phyloP scores from a whole-genome alignment of 2,888 invertebrate genomes.

The Pammene fasciana region DNA sequence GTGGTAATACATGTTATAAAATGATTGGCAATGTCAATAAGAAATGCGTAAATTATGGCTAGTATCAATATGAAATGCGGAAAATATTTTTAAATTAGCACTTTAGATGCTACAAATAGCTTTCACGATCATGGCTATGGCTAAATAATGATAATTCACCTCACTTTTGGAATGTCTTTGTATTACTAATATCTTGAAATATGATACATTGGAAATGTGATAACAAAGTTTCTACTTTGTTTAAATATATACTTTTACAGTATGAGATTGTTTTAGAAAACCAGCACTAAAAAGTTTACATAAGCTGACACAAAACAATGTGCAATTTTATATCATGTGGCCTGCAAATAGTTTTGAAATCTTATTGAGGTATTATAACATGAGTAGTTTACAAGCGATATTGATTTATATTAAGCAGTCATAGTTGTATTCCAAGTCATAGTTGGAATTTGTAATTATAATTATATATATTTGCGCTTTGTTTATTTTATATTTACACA shows the following conservation, averaged over 20 bases:
- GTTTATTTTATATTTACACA: constrained; percentile 24
- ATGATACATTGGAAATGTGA: not conserved
- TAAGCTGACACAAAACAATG: too few relatives aligned
- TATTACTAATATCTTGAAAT: not conserved
- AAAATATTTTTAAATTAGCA: too few relatives aligned
- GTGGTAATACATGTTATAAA: not conserved
- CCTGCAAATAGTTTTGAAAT: too few relatives aligned
- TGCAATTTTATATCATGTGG: too few relatives aligned
- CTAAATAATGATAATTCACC: not conserved
- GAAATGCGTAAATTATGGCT: not conserved
- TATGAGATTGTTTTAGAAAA: too few relatives aligned
- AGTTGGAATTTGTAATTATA: constrained; percentile 13
- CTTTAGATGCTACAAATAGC: not conserved
- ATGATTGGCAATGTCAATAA: constrained; percentile 1
- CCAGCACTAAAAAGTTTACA: too few relatives aligned
- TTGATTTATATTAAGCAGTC: constrained; percentile 7
- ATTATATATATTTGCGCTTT: constrained; percentile 29
- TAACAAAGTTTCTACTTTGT: not conserved
- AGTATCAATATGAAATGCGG: too few relatives aligned
- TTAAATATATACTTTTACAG: too few relatives aligned
- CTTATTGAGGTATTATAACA: not conserved
- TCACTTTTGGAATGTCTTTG: not conserved
- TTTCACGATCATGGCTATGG: not conserved
- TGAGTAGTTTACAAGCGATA: constrained; percentile 4
- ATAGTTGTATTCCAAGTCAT: constrained; percentile 7